phyloP scores from a whole-genome alignment of 2,888 invertebrate genomes.

The Nomada lathburiana region DNA sequence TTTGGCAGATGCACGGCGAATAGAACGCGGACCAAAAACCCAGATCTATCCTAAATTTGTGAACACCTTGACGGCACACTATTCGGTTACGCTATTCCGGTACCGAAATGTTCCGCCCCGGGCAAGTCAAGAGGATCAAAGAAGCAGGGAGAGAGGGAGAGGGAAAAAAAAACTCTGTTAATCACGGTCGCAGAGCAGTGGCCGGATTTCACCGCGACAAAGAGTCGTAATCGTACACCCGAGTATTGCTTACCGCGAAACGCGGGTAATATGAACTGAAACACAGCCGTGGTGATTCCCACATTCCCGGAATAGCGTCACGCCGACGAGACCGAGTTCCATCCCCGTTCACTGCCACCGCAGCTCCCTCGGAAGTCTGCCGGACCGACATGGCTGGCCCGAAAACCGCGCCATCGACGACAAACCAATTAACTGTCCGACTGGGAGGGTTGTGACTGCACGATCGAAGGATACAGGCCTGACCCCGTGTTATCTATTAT shows the following conservation, averaged over 20 bases:
- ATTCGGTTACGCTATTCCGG: background rate
- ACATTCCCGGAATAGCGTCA: constrained; percentile 61
- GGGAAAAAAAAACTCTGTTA: constrained; percentile 7
- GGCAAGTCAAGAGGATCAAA: no score
- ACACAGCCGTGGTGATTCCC: constrained; percentile 56
- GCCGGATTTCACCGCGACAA: constrained; percentile 45
- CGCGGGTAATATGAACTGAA: constrained; percentile 60
- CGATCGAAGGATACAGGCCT: no score
- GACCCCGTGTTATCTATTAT: no score
- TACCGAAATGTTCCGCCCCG: constrained; percentile 31
- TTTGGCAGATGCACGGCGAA: background rate
- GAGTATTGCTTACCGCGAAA: constrained; percentile 60
- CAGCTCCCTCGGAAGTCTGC: constrained; percentile 40
- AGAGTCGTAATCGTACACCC: constrained; percentile 56
- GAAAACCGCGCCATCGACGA: constrained; percentile 67
- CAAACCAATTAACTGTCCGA: constrained; percentile 78
- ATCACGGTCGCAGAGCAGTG: constrained; percentile 41
- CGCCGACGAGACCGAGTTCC: constrained; percentile 37
- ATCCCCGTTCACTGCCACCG: constrained; percentile 2
- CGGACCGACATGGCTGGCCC: constrained; percentile 12
- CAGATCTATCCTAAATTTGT: no score
- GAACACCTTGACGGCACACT: no score
- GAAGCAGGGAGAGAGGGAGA: no score
- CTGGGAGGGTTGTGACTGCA: constrained; percentile 60
- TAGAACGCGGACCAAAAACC: no score